Evolutionary conservation across 2,113 vertebrate species (phyloP).

Genomic region (Actenoides lindsayi): DNA sequence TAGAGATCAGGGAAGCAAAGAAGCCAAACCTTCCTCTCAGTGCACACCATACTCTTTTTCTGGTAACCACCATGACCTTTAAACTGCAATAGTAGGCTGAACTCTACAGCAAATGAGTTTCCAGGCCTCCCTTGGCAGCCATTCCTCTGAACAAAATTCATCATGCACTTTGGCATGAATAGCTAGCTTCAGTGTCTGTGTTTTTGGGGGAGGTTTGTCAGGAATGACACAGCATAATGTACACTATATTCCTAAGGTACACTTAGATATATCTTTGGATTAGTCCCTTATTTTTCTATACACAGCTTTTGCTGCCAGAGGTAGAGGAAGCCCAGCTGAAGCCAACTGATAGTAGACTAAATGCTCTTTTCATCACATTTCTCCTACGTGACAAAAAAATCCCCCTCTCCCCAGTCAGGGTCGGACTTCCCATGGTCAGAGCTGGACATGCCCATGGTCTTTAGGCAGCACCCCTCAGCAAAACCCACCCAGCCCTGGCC

Average conservation of each 20-base stretch:
- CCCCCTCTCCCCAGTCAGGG: not conserved
- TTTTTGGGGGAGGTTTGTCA: not conserved
- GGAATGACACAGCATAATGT: not conserved
- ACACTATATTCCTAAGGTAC: not conserved
- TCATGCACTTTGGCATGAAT: not conserved
- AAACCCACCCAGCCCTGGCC: not conserved
- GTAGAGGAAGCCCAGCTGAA: not conserved
- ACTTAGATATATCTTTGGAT: not conserved
- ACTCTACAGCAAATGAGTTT: not conserved
- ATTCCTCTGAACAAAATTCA: constrained; percentile 14
- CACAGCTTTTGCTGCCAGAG: not conserved
- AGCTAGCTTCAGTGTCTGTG: not conserved
- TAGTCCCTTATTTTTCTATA: not conserved
- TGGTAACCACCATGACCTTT: constrained; percentile 6
- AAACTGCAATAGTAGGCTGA: not conserved
- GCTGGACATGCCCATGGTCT: not conserved
- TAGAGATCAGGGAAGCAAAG: not conserved
- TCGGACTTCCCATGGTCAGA: not conserved
- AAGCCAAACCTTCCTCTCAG: fast-evolving
- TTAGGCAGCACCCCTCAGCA: not conserved
- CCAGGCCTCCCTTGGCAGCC: constrained; percentile 15
- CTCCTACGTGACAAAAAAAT: not conserved
- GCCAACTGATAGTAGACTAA: not conserved
- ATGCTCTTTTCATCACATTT: not conserved
- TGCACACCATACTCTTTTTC: not conserved